Percentiles rank a stretch among this genome's conserved stretches.
These are phyloP conservation scores for Acridotheres tristis DNA, from an alignment of 2,797 vertebrate genomes.

Conservation along the genomic window DNA sequence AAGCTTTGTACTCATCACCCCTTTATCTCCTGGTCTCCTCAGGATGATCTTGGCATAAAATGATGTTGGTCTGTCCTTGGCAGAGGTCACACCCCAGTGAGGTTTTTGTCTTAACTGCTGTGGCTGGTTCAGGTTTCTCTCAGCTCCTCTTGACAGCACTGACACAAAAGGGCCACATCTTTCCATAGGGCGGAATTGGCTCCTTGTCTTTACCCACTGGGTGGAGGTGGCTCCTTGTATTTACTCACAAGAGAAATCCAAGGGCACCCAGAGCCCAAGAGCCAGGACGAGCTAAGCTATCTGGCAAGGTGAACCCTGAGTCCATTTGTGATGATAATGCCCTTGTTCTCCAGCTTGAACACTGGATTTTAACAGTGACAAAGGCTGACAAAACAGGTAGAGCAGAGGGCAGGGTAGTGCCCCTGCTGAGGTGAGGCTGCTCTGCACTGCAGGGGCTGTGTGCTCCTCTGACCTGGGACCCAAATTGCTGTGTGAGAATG, in stretches of 20 bases:
- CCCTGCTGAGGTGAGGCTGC: neutral
- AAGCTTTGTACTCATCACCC: neutral
- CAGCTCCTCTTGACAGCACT: neutral
- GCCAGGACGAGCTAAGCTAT: neutral
- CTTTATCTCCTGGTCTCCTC: neutral
- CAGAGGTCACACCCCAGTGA: neutral
- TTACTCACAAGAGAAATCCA: neutral
- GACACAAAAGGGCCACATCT: neutral
- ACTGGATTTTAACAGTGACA: neutral
- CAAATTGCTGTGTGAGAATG: rapidly evolving
- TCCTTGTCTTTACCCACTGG: neutral
- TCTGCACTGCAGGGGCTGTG: rapidly evolving
- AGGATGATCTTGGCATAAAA: neutral
- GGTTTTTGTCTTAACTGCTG: neutral
- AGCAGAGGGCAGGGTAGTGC: neutral
- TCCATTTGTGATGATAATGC: neutral
- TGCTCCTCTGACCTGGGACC: neutral
- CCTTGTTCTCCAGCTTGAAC: neutral
- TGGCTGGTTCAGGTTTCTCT: neutral
- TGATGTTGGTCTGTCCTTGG: neutral
- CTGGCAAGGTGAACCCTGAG: neutral
- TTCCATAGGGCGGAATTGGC: neutral
- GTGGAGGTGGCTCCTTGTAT: neutral
- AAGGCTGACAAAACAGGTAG: neutral
- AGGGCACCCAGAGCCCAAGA: neutral